Percentiles rank a stretch among this genome's conserved stretches.
Evolutionary conservation across 2,797 vertebrate species (phyloP).

Genomic region (Phyllotis vaccarum): DNA sequence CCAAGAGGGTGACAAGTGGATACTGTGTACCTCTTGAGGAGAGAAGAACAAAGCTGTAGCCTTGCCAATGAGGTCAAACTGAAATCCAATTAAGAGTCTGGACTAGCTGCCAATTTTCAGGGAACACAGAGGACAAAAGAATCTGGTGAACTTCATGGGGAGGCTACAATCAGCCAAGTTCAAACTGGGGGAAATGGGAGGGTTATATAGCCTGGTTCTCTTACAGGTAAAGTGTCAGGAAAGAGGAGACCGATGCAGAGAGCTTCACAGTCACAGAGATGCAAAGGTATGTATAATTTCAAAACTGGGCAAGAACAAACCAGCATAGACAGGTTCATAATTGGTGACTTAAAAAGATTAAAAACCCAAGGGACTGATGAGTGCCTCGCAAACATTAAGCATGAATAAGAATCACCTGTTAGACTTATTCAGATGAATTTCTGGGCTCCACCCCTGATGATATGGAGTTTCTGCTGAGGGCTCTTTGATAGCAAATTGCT

Average conservation of each 20-base stretch:
- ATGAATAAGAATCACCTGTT: background rate
- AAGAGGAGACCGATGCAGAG: background rate
- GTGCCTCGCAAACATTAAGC: background rate
- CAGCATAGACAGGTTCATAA: background rate
- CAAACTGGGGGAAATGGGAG: background rate
- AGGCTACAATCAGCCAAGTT: background rate
- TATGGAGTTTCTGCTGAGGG: conserved; percentile 23
- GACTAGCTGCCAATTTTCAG: conserved; percentile 23
- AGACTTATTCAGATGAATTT: background rate
- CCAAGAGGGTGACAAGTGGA: background rate
- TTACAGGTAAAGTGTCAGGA: background rate
- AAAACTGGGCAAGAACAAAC: background rate
- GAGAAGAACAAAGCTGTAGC: background rate
- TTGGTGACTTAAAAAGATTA: conserved; percentile 6
- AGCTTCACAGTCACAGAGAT: background rate
- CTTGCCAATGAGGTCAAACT: conserved; percentile 42
- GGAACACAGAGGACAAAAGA: conserved; percentile 13
- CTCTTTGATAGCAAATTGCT: background rate
- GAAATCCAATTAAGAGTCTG: conserved; percentile 23
- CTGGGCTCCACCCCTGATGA: too few relatives aligned
- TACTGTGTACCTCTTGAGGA: background rate
- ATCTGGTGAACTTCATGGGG: background rate
- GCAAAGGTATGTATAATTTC: background rate
- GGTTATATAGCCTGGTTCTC: background rate
- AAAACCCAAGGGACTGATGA: conserved; percentile 24